These are phyloP conservation scores for Cosmia trapezina DNA, from an alignment of 2,888 invertebrate genomes.

Conservation along the genomic window DNA sequence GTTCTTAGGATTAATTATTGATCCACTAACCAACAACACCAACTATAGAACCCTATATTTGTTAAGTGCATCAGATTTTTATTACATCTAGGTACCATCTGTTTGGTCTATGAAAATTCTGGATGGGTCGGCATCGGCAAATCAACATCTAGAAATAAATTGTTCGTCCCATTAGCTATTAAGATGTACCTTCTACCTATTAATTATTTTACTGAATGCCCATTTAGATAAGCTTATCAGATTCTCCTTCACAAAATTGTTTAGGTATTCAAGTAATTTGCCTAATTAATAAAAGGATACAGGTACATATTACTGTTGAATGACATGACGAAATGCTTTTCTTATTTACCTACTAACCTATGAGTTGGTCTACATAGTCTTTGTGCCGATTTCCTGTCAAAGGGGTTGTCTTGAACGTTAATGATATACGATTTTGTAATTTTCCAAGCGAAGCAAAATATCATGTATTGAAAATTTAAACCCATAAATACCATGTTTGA, in stretches of 20 bases:
- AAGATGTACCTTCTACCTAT: background rate
- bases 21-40: too few relatives aligned
- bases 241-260: slow-evolving; percentile 12
- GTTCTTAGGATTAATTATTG: too few relatives aligned
- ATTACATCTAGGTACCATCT: too few relatives aligned
- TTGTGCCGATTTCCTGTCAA: slow-evolving; percentile 14
- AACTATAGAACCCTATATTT: too few relatives aligned
- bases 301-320: background rate
- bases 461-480: background rate
- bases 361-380: background rate
- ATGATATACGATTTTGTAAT: slow-evolving; percentile 3
- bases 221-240: slow-evolving; percentile 10
- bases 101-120: too few relatives aligned
- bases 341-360: background rate
- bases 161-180: background rate
- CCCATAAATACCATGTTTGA: background rate
- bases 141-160: too few relatives aligned
- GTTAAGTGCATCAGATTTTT: too few relatives aligned
- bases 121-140: too few relatives aligned
- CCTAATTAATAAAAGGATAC: slow-evolving; percentile 3
- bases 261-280: slow-evolving; percentile 24
- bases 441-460: background rate
- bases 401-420: background rate
- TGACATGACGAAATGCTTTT: background rate
- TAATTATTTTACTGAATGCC: slow-evolving; percentile 6